These are phyloP conservation scores for Eristalis pertinax DNA, from an alignment of 2,888 invertebrate genomes.

Conservation along the genomic window DNA sequence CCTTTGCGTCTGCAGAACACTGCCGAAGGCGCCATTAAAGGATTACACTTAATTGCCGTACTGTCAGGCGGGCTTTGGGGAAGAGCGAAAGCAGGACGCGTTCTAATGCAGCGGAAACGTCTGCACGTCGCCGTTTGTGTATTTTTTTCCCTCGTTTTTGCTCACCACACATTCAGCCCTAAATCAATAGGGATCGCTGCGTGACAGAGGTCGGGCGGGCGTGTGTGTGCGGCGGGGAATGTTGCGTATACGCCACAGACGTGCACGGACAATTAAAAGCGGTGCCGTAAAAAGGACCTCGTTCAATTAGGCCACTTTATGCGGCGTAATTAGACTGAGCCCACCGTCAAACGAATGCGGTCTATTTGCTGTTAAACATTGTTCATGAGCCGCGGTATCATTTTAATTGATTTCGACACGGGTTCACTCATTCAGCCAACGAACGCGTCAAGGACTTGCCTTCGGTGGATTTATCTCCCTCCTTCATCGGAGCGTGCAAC, in stretches of 20 bases:
- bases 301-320: conserved; percentile 3
- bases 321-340: conserved; percentile 1
- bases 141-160: background rate
- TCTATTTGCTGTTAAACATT: background rate
- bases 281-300: background rate
- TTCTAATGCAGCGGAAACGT: conserved; percentile 8
- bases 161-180: background rate
- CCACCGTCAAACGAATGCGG: background rate
- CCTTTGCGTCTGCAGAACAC: conserved; percentile 9
- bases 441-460: background rate
- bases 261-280: conserved; percentile 12
- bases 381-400: background rate
- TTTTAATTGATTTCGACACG: background rate
- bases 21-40: conserved; percentile 41
- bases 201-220: background rate
- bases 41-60: conserved; percentile 57
- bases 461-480: no score
- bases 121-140: background rate
- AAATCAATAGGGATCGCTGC: background rate
- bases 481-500: no score
- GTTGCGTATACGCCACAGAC: background rate
- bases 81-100: background rate
- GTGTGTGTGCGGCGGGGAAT: background rate
- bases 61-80: conserved; percentile 27
- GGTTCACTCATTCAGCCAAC: background rate